Conservation (phyloP, 2,113 vertebrate genomes). For the pig (Sus scrofa) region T2T-Sscrofa CM000829.6:50622501-50623000, state of each 20-base stretch:
- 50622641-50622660: constrained; percentile 48
- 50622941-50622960: neutral
- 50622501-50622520: neutral
- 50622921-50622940: neutral
- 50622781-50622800: neutral
- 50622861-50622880: neutral
- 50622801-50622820: neutral
- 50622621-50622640: neutral
- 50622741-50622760: neutral
- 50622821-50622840: neutral
- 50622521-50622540: neutral
- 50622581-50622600: neutral
- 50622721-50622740: constrained; percentile 46
- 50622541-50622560: neutral
- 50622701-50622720: constrained; percentile 28
- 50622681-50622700: neutral
- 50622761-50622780: neutral
- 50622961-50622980: constrained; percentile 4
- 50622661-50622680: neutral
- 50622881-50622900: neutral
- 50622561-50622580: neutral
- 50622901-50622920: constrained; percentile 2
- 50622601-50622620: constrained; percentile 11
- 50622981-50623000: neutral
- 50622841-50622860: neutral